These are phyloP conservation scores for Microtus agrestis DNA, from an alignment of 2,797 vertebrate genomes.

Conservation along the genomic window DNA sequence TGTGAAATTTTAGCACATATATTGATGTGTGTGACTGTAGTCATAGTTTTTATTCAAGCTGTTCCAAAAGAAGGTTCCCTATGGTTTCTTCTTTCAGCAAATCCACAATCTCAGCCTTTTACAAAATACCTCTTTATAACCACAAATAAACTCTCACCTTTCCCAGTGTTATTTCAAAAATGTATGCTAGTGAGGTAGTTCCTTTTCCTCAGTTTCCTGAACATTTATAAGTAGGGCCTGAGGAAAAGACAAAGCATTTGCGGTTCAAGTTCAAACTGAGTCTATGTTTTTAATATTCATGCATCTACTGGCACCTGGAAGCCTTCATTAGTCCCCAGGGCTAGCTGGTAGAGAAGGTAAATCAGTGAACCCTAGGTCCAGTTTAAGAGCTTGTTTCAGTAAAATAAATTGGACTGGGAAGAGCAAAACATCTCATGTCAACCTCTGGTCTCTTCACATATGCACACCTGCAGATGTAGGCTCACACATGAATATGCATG, in stretches of 20 bases:
- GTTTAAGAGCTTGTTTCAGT: not conserved
- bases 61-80: no score
- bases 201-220: not conserved
- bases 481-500: not conserved
- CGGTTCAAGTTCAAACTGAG: not conserved
- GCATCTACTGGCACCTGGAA: not conserved
- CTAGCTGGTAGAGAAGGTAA: not conserved
- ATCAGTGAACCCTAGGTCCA: no score
- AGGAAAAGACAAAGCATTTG: not conserved
- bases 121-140: not conserved
- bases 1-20: not conserved
- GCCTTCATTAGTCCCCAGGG: not conserved
- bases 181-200: not conserved
- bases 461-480: not conserved
- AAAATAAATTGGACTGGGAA: not conserved
- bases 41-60: no score
- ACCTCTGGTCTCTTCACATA: not conserved
- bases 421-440: not conserved
- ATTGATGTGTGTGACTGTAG: no score
- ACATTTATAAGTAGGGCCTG: not conserved
- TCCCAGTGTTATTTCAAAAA: not conserved
- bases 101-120: no score
- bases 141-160: not conserved
- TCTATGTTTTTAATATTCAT: not conserved
- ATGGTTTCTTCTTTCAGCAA: not conserved